Conservation (phyloP, 2,888 invertebrate genomes). For the Drosophila picticornis region DNA sequence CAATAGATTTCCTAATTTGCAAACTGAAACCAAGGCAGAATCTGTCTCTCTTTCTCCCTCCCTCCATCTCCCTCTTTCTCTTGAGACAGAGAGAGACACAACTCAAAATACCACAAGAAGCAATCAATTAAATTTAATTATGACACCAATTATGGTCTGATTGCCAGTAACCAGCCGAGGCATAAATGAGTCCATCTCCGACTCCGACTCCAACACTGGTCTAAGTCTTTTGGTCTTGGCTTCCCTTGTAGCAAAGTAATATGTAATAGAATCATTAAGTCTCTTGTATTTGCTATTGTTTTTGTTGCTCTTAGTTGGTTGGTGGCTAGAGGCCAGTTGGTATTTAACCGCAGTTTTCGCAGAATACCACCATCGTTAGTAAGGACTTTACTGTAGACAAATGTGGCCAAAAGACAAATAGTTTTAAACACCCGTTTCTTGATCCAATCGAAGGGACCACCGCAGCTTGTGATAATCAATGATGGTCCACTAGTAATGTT, state of each 20-base stretch:
- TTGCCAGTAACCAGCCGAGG: constrained; percentile 57
- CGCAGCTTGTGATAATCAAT: constrained; percentile 1
- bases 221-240: background rate
- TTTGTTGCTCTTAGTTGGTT: background rate
- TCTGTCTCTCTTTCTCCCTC: constrained; percentile 1
- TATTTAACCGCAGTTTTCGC: constrained; percentile 39
- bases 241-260: constrained; percentile 37
- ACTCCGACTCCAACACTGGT: background rate
- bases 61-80: no score
- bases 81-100: no score
- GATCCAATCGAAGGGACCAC: constrained; percentile 35
- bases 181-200: constrained; percentile 38
- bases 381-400: constrained; percentile 22
- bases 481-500: background rate
- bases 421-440: constrained; percentile 51
- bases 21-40: constrained; percentile 41
- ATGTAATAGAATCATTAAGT: constrained; percentile 76
- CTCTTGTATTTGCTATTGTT: background rate
- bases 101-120: constrained; percentile 30
- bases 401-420: constrained; percentile 66
- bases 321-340: constrained; percentile 4
- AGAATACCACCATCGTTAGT: constrained; percentile 64
- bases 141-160: constrained; percentile 80
- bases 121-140: constrained; percentile 81
- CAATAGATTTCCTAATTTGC: constrained; percentile 71